Evolutionary conservation across 2,888 invertebrate species (phyloP).

Genomic region (Phortica magna): DNA sequence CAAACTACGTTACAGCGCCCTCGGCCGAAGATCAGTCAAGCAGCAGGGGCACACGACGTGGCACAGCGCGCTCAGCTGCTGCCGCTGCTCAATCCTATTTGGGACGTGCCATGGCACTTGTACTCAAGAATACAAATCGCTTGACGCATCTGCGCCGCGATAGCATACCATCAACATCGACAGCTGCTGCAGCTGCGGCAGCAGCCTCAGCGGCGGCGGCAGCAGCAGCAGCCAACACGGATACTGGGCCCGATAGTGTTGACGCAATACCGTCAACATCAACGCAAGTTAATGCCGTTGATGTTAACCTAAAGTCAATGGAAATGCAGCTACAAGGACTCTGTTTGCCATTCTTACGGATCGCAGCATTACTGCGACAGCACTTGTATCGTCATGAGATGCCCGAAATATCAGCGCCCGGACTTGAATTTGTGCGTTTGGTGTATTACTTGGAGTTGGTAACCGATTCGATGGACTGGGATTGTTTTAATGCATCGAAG

Average conservation of each 20-base stretch:
- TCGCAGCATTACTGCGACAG: constrained; percentile 89
- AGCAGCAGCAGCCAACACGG: constrained; percentile 25
- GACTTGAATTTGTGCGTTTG: constrained; percentile 87
- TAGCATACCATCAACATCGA: constrained; percentile 68
- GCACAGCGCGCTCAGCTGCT: constrained; percentile 45
- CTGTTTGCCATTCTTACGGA: constrained; percentile 90
- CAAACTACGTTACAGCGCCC: constrained; percentile 59
- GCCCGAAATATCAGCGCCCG: constrained; percentile 82
- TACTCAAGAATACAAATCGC: constrained; percentile 73
- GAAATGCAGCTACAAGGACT: constrained; percentile 85
- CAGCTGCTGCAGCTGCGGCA: constrained; percentile 54
- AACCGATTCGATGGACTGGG: constrained; percentile 83
- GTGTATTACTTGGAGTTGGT: constrained; percentile 89
- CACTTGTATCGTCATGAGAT: constrained; percentile 89
- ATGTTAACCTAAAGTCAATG: constrained; percentile 76
- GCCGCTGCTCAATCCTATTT: constrained; percentile 62
- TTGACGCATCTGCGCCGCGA: constrained; percentile 74
- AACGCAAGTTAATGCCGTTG: constrained; percentile 43
- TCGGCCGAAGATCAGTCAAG: constrained; percentile 38
- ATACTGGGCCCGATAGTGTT: background rate
- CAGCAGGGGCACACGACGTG: constrained; percentile 50
- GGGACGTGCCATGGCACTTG: constrained; percentile 76
- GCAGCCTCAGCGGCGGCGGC: constrained; percentile 43
- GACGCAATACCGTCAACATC: constrained; percentile 32
- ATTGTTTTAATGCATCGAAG: constrained; percentile 82